These are phyloP conservation scores for Sapajus apella DNA, from an alignment of 2,113 vertebrate species.

Conservation along the genomic window DNA sequence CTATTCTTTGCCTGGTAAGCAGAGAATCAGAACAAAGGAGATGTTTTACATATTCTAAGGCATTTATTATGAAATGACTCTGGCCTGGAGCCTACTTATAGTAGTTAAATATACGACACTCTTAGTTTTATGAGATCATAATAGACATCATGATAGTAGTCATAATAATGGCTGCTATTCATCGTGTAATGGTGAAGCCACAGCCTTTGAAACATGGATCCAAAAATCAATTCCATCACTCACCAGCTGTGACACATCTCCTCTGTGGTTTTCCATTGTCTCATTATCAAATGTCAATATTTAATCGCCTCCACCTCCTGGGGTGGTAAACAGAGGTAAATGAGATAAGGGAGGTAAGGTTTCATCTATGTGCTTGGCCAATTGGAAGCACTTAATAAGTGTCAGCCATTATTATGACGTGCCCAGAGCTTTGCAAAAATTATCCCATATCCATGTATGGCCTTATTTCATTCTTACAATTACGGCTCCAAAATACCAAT, in stretches of 20 bases:
- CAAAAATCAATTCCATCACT: not conserved
- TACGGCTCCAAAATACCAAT: not conserved
- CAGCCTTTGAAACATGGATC: not conserved
- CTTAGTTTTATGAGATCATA: not conserved
- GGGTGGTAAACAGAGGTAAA: not conserved
- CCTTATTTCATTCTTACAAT: not conserved
- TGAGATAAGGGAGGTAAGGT: not conserved
- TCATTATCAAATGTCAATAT: not conserved
- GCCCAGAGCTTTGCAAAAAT: not conserved
- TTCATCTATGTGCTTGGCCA: not conserved
- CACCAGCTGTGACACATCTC: not conserved
- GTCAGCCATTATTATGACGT: not conserved
- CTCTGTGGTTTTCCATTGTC: not conserved
- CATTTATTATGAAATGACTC: not conserved
- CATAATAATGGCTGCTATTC: not conserved
- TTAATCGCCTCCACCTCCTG: not conserved
- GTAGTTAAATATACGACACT: not conserved
- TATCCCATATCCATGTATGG: not conserved
- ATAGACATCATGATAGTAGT: not conserved
- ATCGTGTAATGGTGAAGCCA: not conserved
- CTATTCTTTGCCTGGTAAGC: not conserved
- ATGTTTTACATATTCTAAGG: rapidly evolving
- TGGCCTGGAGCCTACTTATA: not conserved
- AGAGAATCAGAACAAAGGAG: not conserved
- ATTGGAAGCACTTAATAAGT: not conserved